Evolutionary conservation across 2,888 invertebrate species (phyloP).

Genomic region (Drosophila paracracens): DNA sequence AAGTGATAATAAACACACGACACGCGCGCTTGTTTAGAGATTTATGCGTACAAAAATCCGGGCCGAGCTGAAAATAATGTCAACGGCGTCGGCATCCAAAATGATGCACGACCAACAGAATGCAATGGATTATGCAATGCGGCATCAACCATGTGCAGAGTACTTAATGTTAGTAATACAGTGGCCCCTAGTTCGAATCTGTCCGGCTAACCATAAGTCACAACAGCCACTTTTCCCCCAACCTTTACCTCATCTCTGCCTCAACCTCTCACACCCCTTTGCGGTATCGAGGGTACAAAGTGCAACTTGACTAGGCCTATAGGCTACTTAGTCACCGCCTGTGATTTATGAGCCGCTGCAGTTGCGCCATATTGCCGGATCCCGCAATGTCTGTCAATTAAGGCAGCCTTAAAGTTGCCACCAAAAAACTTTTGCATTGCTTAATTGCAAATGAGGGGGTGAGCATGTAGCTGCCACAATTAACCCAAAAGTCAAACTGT

Average conservation of each 20-base stretch:
- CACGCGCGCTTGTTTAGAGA: slow-evolving; percentile 79
- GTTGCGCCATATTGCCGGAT: slow-evolving; percentile 46
- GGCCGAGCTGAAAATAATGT: slow-evolving; percentile 72
- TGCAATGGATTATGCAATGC: slow-evolving; percentile 74
- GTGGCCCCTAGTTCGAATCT: slow-evolving; percentile 37
- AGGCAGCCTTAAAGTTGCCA: slow-evolving; percentile 62
- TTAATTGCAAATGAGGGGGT: slow-evolving; percentile 62
- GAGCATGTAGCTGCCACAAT: slow-evolving; percentile 51
- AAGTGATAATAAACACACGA: slow-evolving; percentile 79
- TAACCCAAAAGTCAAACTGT: slow-evolving; percentile 64
- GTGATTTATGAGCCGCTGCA: slow-evolving; percentile 71
- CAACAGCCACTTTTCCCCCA: slow-evolving; percentile 22
- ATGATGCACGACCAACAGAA: slow-evolving; percentile 69
- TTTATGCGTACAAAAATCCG: slow-evolving; percentile 74
- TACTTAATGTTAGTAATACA: slow-evolving; percentile 48
- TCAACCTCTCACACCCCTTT: neutral
- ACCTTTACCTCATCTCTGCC: neutral
- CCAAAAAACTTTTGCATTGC: slow-evolving; percentile 64
- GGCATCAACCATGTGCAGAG: slow-evolving; percentile 50
- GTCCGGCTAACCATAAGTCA: slow-evolving; percentile 72
- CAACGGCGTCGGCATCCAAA: slow-evolving; percentile 62
- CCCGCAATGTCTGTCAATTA: slow-evolving; percentile 78
- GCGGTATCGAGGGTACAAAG: slow-evolving; percentile 37
- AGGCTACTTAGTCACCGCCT: slow-evolving; percentile 69
- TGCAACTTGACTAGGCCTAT: slow-evolving; percentile 61